Base-by-base conservation (phyloP, 2,888 invertebrate species). In the Acronicta alni region DNA sequence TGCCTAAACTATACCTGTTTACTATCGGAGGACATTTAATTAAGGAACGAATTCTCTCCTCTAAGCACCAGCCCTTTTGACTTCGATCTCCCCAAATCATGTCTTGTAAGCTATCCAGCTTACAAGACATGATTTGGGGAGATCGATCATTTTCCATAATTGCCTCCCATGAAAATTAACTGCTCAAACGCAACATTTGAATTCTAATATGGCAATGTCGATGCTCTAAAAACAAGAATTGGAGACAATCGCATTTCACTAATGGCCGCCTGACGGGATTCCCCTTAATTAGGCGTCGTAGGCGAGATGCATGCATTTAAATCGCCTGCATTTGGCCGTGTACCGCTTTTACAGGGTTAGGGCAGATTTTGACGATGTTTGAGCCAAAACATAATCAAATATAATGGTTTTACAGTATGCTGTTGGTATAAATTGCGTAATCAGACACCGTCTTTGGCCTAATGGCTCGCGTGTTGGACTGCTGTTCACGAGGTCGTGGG, bases 221-320 rank as follows among this genome's bases (percentile, higher is more conserved):
- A 57, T 12, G 32, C 44, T 57, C 30, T 71, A 30, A 55, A 57
- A 58, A 69, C 55, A 60, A 44, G 48, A 53, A 69, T 69, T 57
- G 57, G 15, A 42, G 54, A 42, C 26, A 54, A 55, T 72, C 61
- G 66, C 62, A 77, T 77, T 59, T 60, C 41, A 45, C 35, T 63
- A 77, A 68, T 59, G 39, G 51, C 7, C 26, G 26, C 32, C 37
- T 46, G 56, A 57, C 41, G 48, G 52, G 51, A 59, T 57, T 57
- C 54, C 53, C 54, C 64, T 59, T 75, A 77, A 80, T 79, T 79
- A 66, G 75, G 69, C 73, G 3, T 70, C 75, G 74, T 70, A 75
- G 73, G 71, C 73, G 71, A 79, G 83, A 82, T 72, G 82, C 79
- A 84, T 87, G 87, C 87, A 87, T 86, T 86, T 86, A 86, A 87